Conservation (phyloP, 92 coral and sea anemone species). For the Paramuricea clavata region DNA sequence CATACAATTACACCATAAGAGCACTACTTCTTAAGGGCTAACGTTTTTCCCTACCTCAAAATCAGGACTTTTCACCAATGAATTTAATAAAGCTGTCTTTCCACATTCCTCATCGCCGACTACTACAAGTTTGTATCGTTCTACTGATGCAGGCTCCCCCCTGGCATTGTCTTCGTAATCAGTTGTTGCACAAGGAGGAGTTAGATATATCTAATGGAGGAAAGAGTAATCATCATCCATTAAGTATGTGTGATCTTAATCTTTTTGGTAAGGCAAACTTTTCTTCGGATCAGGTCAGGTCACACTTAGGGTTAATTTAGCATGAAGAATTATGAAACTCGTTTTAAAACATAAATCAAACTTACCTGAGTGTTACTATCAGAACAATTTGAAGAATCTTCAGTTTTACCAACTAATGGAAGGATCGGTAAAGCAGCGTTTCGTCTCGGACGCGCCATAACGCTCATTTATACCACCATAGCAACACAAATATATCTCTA, state of each 20-base stretch:
- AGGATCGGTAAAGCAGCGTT: conserved; percentile 1
- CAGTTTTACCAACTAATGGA: background rate
- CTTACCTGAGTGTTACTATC: background rate
- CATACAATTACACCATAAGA: no score
- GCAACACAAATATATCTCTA: conserved; percentile 7
- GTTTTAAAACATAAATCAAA: no score
- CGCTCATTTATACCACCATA: background rate
- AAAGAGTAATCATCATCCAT: background rate
- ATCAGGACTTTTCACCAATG: conserved; percentile 88
- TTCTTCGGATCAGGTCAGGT: no score
- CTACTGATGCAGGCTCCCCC: conserved; percentile 43
- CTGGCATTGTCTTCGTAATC: background rate
- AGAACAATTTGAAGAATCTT: background rate
- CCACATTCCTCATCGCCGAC: conserved; percentile 94
- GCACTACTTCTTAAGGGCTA: no score
- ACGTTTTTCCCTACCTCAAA: conserved; percentile 74
- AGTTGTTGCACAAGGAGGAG: background rate
- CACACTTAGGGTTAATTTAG: no score
- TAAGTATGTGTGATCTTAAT: background rate
- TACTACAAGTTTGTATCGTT: conserved; percentile 91
- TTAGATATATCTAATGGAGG: background rate
- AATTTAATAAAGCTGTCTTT: conserved; percentile 88
- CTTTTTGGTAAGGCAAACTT: no score
- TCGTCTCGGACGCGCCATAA: background rate
- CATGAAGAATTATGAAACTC: no score